A percentile compares a stretch with the other conserved stretches of the same genome.
These are phyloP conservation scores for Eilema depressum DNA, from an alignment of 2,888 invertebrate genomes.

Conservation along the genomic window DNA sequence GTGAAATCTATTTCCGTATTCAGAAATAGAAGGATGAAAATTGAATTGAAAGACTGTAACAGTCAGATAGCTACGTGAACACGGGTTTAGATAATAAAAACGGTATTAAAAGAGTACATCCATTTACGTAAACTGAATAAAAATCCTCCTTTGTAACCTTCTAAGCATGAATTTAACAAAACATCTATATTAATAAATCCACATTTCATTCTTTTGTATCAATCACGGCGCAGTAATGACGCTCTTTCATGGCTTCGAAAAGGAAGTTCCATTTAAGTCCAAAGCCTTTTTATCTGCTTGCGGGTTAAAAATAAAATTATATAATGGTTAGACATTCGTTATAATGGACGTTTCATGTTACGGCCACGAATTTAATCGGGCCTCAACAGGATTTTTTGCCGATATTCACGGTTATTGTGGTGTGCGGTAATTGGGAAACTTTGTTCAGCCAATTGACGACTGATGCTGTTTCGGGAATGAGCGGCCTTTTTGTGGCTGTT, in stretches of 20 bases:
- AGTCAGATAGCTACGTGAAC: neutral
- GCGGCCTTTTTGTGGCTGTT: conserved; percentile 39
- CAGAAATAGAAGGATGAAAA: neutral
- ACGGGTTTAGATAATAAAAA: neutral
- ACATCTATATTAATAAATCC: conserved; percentile 14
- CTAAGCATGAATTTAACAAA: neutral
- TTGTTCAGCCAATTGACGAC: conserved; percentile 55
- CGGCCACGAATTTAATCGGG: conserved; percentile 53
- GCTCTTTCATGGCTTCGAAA: conserved; percentile 44
- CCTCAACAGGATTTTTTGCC: conserved; percentile 50
- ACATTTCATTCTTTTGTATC: conserved; percentile 39
- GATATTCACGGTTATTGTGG: conserved; percentile 52
- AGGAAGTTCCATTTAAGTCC: conserved; percentile 52
- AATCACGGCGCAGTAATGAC: conserved; percentile 40
- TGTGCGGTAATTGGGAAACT: conserved; percentile 57
- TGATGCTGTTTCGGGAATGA: conserved; percentile 48
- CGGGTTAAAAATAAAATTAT: conserved; percentile 56
- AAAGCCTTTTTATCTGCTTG: conserved; percentile 43
- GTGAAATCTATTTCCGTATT: neutral
- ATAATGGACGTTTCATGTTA: conserved; percentile 62
- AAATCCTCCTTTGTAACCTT: neutral
- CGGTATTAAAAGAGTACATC: neutral
- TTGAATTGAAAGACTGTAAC: too few species aligned
- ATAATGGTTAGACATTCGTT: conserved; percentile 49
- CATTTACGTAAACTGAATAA: neutral